These are phyloP conservation scores for Sarotherodon lohbergeri DNA, from an alignment of 2,113 vertebrate species.

Conservation along the genomic window DNA sequence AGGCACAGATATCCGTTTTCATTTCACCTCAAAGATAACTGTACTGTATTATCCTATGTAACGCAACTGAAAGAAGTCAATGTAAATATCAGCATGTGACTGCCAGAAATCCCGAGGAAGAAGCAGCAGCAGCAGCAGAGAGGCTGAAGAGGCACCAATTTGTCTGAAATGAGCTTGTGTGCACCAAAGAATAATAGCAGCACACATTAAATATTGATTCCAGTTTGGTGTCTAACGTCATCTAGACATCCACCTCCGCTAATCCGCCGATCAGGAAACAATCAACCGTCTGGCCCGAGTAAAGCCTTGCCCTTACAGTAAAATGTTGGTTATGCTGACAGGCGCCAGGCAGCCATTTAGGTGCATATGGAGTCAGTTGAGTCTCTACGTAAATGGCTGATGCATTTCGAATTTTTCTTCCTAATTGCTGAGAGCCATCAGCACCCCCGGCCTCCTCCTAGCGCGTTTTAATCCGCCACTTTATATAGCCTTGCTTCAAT, in stretches of 20 bases:
- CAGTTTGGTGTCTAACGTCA: constrained; percentile 36
- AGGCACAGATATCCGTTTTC: not conserved
- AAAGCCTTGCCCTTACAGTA: constrained; percentile 18
- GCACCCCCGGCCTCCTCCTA: constrained; percentile 45
- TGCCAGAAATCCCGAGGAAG: not conserved
- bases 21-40: not conserved
- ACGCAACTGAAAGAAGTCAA: not conserved
- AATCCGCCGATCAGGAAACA: constrained; percentile 23
- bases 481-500: not conserved
- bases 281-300: not conserved
- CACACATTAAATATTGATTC: constrained; percentile 55
- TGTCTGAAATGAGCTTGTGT: not conserved
- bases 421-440: constrained; percentile 73
- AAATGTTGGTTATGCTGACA: constrained; percentile 30
- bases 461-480: constrained; percentile 20
- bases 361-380: constrained; percentile 75
- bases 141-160: not conserved
- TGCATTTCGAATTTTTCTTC: constrained; percentile 73
- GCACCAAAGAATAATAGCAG: constrained; percentile 45
- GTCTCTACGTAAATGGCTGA: constrained; percentile 80
- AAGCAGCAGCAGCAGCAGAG: not conserved
- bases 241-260: constrained; percentile 19
- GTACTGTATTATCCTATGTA: not conserved
- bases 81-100: constrained; percentile 19
- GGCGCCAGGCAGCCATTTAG: constrained; percentile 78